Evolutionary conservation across 2,113 vertebrate species (phyloP).

Genomic region (Noctilio leporinus): DNA sequence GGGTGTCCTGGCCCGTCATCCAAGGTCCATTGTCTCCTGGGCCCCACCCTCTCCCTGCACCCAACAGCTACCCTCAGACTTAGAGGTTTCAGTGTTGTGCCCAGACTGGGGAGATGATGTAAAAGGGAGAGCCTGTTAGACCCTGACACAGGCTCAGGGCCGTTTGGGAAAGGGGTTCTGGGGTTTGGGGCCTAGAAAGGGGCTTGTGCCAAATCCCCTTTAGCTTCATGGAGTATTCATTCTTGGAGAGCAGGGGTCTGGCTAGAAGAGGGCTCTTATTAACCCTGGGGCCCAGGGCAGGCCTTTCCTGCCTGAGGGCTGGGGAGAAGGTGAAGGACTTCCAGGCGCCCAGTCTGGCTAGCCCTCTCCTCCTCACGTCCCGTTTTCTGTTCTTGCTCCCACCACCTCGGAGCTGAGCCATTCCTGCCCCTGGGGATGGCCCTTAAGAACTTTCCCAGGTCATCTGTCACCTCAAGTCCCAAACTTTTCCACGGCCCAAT

Average conservation of each 20-base stretch:
- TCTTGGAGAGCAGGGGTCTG: background rate
- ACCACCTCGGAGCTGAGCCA: background rate
- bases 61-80: background rate
- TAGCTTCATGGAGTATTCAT: background rate
- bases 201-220: background rate
- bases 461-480: slow-evolving; percentile 35
- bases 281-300: background rate
- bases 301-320: background rate
- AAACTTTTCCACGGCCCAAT: background rate
- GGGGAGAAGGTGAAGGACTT: background rate
- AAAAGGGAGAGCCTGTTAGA: background rate
- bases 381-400: background rate
- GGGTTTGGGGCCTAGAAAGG: background rate
- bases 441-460: background rate
- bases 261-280: background rate
- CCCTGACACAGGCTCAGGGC: background rate
- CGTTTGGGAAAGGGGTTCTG: background rate
- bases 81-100: too few species aligned
- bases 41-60: background rate
- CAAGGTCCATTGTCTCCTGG: too few species aligned
- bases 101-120: background rate
- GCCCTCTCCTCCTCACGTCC: background rate
- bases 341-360: background rate
- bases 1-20: background rate
- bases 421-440: background rate